Base-by-base conservation (phyloP, 1,140 invertebrate species). In the Dendroctonus valens region DNA sequence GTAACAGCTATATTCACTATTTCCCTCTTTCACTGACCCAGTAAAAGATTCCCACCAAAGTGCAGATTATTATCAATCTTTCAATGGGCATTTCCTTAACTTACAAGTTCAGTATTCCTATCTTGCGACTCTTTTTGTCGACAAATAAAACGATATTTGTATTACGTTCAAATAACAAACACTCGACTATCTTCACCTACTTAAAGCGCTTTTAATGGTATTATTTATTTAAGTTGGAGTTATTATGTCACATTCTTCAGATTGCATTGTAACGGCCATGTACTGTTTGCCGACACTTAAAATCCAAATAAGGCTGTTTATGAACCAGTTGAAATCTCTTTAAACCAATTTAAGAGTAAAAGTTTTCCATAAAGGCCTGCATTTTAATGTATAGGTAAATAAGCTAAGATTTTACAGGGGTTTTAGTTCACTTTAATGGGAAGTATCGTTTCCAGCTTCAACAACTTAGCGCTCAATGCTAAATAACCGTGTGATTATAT, bases 61-160 rank as follows among this genome's bases (percentile, higher is more conserved):
- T 26, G 26, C 26, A 26, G 26, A 26, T 26, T 26, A 26, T 26
- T 14, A 15, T 52, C 14, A 52, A 52, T 26, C 14, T 52, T 52
- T n/a, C 50, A 52, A 9, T 26, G 26, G 26, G 26, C 26, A 52
- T 52, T 52, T 52, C 12, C 50, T 52, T 52, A 52, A 15, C 37
- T 52, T 52, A 5, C 50, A 52, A 5, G 50, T 52, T 26, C 37
- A 12, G 37, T 15, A 14, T 26, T 15, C 42, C 12, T 11, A 11
- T 11, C 6, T 5, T 52, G 12, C 37, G 50, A 12, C 9, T 2
- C 6, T 52, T 15, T 52, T 52, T 52, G 9, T 52, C n/a, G 37
- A 14, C 8, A 52, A 46, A 46, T 12, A 12, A 46, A 11, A 46
- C 42, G 42, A 46, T 52, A 14, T 52, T 52, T 52, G 26, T 37